Base-by-base conservation (phyloP, 1,140 invertebrate species). In the Trichonephila clavata region DNA sequence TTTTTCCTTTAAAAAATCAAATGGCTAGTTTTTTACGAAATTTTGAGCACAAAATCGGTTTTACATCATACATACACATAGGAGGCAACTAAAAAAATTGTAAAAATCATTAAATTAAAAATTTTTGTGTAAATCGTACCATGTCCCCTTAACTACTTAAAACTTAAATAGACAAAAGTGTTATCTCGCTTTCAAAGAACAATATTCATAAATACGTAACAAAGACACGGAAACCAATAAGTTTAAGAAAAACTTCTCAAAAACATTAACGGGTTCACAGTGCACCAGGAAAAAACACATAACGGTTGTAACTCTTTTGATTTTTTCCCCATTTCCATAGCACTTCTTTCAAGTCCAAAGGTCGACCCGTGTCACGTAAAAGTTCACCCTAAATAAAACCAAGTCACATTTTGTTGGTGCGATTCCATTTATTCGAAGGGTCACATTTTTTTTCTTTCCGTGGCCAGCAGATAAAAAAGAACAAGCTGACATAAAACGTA, bases 401-500 rank as follows among this genome's bases (percentile, higher is more conserved):
- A 16, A 89, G 87, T 89, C 87, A 89, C 87, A 89, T 89, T 71
- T 71, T 77, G 63, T 89, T 77, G 39, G 65, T 57, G 43, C 87
- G 65, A 89, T 89, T 89, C 43, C 87, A 57, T 77, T 89, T 89
- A 89, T 71, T 43, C 43, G 39, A 71, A 50, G 43, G 87, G 63
- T n/a, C 27, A 6, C 2, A 8, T 27, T n/a, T 59, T 88, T 43
- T 39, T 27, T 20, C 50, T 59, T 59, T 59, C 14, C n/a, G 16
- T 18, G 24, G 21, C 50, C n/a, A 24, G 50, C 16, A 83, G 65
- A 57, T 57, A 90, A 77, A 90, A 89, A 90, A 90, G 57, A 81
- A 81, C 68, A 89, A 80, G 89, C 57, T 61, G 89, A 92, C 80
- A 92, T 92, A 86, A 84, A 84, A 92, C 57, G 32, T 13, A 10